These are phyloP conservation scores for Lepilemur ruficaudatus DNA, from an alignment of 2,797 vertebrate species.

Conservation along the genomic window DNA sequence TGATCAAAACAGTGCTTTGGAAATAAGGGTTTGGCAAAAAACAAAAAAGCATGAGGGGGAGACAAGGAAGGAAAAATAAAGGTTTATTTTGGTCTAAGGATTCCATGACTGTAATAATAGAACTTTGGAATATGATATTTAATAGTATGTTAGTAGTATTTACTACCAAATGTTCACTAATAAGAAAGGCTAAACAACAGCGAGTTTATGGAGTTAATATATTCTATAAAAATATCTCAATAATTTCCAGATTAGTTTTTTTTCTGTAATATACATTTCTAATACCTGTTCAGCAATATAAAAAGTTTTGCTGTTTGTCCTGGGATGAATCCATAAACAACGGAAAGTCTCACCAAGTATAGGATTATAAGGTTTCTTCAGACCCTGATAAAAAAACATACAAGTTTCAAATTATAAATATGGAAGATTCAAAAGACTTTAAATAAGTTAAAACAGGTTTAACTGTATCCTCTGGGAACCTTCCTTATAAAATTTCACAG, in stretches of 20 bases:
- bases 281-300: constrained; percentile 98
- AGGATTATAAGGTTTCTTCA: constrained; percentile 99
- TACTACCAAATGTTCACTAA: neutral
- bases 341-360: constrained; percentile 98
- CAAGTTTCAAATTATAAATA: constrained; percentile 53
- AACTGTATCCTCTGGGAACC: neutral
- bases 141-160: neutral
- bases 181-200: neutral
- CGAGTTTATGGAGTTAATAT: constrained; percentile 8
- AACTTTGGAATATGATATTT: neutral
- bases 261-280: constrained; percentile 32
- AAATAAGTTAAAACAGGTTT: neutral
- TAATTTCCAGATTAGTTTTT: neutral
- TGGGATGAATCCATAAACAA: constrained; percentile 97
- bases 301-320: constrained; percentile 97
- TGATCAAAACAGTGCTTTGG: neutral
- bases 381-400: constrained; percentile 87
- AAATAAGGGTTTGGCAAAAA: neutral
- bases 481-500: constrained; percentile 16
- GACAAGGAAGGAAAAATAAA: neutral
- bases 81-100: constrained; percentile 12
- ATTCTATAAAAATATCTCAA: constrained; percentile 37
- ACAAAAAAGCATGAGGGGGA: neutral
- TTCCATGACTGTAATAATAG: neutral
- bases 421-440: constrained; percentile 26